Evolutionary conservation across 2,888 invertebrate genomes (phyloP).

Genomic region (Amblyjoppa proteus): DNA sequence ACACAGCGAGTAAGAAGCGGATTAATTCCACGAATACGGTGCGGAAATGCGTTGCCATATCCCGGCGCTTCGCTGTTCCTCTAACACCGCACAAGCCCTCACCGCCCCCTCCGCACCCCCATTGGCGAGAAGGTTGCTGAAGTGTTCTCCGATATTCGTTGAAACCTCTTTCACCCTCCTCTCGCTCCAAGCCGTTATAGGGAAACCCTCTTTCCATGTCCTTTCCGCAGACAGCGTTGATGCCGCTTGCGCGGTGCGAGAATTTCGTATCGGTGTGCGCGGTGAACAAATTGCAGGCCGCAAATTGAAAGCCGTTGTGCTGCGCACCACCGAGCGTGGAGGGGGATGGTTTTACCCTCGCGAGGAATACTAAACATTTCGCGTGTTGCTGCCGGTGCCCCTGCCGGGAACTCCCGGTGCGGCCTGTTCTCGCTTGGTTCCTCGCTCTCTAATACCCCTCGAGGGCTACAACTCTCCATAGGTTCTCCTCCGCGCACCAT

Average conservation of each 20-base stretch:
- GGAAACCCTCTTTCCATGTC: background rate
- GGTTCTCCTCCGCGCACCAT: conserved; percentile 5
- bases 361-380: conserved; percentile 81
- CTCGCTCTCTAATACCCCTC: conserved; percentile 17
- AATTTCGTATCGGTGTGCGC: conserved; percentile 60
- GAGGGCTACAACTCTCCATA: background rate
- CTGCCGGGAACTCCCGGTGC: background rate
- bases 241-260: conserved; percentile 49
- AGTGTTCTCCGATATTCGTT: conserved; percentile 30
- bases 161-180: background rate
- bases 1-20: conserved; percentile 47
- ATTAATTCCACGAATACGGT: conserved; percentile 54
- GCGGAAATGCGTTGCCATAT: conserved; percentile 35
- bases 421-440: conserved; percentile 48
- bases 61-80: background rate
- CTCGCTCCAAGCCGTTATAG: background rate
- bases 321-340: conserved; percentile 38
- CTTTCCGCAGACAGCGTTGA: background rate
- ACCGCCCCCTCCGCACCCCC: background rate
- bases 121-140: background rate
- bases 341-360: conserved; percentile 59
- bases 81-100: background rate
- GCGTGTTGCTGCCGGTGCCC: conserved; percentile 49
- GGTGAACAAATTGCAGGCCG: conserved; percentile 79
- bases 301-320: conserved; percentile 80